These are phyloP conservation scores for Scomberomorus guttatus DNA, from an alignment of 2,797 vertebrate species.

Conservation along the genomic window DNA sequence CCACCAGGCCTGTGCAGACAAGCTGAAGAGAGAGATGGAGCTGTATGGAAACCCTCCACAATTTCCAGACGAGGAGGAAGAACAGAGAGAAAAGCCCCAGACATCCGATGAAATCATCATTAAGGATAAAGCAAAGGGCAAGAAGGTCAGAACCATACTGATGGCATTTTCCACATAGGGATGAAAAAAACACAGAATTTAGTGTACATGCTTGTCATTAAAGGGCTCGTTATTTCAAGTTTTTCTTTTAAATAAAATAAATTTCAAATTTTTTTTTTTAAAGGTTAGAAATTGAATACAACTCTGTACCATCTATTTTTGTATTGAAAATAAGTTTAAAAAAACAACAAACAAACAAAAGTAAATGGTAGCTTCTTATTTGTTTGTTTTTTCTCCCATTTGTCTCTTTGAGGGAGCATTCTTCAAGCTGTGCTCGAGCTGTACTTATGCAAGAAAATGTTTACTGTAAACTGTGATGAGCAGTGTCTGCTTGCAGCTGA, in stretches of 20 bases:
- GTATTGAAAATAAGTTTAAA: too few species aligned
- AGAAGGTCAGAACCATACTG: conserved; percentile 87
- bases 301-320: too few species aligned
- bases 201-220: background rate
- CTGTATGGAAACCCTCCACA: conserved; percentile 95
- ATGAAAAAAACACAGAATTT: background rate
- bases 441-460: too few species aligned
- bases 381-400: too few species aligned
- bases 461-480: too few species aligned
- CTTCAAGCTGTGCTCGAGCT: too few species aligned
- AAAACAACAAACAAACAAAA: too few species aligned
- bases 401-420: too few species aligned
- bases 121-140: conserved; percentile 97
- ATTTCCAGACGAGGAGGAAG: conserved; percentile 95
- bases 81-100: conserved; percentile 83
- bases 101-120: conserved; percentile 89
- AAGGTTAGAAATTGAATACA: background rate
- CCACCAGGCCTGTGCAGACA: conserved; percentile 96
- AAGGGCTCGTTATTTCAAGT: background rate
- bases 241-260: background rate
- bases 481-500: too few species aligned
- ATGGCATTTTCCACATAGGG: background rate
- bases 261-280: too few species aligned
- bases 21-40: conserved; percentile 97
- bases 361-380: too few species aligned